These are phyloP conservation scores for Heterochromis multidens DNA, from an alignment of 2,113 vertebrate genomes.

Conservation along the genomic window DNA sequence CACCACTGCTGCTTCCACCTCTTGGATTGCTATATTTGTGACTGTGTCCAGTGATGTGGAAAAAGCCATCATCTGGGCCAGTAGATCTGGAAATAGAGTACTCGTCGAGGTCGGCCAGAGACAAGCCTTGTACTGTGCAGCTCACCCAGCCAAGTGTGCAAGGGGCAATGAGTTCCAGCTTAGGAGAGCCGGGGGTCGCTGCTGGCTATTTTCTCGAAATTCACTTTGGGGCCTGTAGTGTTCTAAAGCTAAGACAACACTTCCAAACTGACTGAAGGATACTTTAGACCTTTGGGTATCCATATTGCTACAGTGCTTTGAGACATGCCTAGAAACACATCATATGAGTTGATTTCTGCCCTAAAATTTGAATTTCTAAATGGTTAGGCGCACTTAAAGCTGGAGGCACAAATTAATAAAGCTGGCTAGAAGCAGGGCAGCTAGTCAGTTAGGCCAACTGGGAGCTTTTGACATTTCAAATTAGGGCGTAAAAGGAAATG, in stretches of 20 bases:
- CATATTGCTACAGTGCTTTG: not conserved
- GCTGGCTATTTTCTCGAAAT: slow-evolving; percentile 57
- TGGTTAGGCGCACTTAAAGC: slow-evolving; percentile 51
- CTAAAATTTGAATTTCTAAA: slow-evolving; percentile 64
- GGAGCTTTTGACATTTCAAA: slow-evolving; percentile 43
- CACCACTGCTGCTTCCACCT: slow-evolving; percentile 59
- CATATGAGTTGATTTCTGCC: slow-evolving; percentile 6
- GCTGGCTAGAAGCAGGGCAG: slow-evolving; percentile 41
- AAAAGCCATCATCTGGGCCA: slow-evolving; percentile 83
- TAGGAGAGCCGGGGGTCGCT: slow-evolving; percentile 58
- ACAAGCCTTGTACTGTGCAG: slow-evolving; percentile 54
- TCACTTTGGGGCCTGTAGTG: slow-evolving; percentile 23
- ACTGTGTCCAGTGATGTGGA: slow-evolving; percentile 75
- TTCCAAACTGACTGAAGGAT: slow-evolving; percentile 39
- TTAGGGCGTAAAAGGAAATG: slow-evolving; percentile 2
- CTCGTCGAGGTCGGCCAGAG: slow-evolving; percentile 65
- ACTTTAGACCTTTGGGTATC: not conserved
- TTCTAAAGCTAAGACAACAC: slow-evolving; percentile 55
- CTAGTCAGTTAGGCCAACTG: slow-evolving; percentile 46
- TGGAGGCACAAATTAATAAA: slow-evolving; percentile 60
- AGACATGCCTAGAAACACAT: not conserved
- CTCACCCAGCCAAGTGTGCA: slow-evolving; percentile 52
- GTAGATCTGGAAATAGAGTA: slow-evolving; percentile 82
- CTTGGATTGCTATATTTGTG: slow-evolving; percentile 77
- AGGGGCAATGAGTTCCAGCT: slow-evolving; percentile 67